Evolutionary conservation across 2,113 vertebrate genomes (phyloP).

Genomic region (Ammospiza caudacuta): DNA sequence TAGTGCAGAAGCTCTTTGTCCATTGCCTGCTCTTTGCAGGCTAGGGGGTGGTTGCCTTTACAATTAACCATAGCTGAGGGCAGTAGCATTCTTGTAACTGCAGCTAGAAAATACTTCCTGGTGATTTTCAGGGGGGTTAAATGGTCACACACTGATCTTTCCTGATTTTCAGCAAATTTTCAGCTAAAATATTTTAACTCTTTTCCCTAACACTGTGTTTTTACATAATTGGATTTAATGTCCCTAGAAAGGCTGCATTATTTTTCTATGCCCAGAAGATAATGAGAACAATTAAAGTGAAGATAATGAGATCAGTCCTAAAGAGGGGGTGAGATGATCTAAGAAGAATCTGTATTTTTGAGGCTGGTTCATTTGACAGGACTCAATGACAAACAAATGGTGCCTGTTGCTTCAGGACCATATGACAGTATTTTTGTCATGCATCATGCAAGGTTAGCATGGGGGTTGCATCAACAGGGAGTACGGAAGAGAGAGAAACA

Average conservation of each 20-base stretch:
- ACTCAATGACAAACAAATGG: neutral
- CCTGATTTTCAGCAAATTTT: slow-evolving; percentile 29
- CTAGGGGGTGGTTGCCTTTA: neutral
- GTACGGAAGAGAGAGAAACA: neutral
- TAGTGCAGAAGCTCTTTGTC: slow-evolving; percentile 6
- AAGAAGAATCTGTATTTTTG: neutral
- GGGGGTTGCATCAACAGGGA: neutral
- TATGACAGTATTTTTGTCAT: neutral
- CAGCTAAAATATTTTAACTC: neutral
- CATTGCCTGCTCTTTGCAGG: neutral
- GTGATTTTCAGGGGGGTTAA: neutral
- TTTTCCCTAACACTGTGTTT: neutral
- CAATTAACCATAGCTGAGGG: neutral
- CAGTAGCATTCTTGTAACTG: neutral
- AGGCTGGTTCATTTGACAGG: neutral
- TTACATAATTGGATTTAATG: neutral
- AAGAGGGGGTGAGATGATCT: neutral
- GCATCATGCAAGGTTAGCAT: neutral
- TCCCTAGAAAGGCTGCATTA: neutral
- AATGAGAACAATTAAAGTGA: neutral
- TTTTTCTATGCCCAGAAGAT: neutral
- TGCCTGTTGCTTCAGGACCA: neutral
- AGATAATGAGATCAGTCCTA: neutral
- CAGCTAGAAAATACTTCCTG: neutral
- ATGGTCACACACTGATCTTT: neutral